Evolutionary conservation across 2,113 vertebrate genomes (phyloP), one percentile per base, ranked within the genome.

Genomic region (Lucifuga dentata): DNA sequence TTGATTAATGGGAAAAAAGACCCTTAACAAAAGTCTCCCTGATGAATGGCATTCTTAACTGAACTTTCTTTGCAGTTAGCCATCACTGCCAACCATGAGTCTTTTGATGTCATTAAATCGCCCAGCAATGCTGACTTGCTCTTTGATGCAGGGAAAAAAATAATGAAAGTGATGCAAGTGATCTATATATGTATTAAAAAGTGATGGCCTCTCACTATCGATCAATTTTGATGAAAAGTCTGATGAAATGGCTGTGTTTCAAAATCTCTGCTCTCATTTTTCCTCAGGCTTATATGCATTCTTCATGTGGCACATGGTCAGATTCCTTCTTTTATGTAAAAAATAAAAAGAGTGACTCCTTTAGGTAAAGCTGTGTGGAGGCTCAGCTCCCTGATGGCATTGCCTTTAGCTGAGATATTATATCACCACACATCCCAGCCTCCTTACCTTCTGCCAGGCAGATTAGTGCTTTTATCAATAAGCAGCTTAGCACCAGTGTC

Each of bases 381-480:
- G 84, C 88, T 91, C 88, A 90, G 84, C 85, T 88, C 66, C 80
- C 85, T 81, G 78, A 90, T 89, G 90, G 84, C 84, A 79, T 90
- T 89, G 88, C 88, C 83, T 91, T 91, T 86, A 88, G 91, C 91
- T 81, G 66, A 87, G 84, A 92, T 92, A 92, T 88, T 90, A 92
- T 92, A 92, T 93, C 90, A 73, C 82, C 83, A 83, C 85, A 88
- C 88, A 90, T 84, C 73, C 86, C 84, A 85, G 79, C 85, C 89
- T 91, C 84, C 85, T 92, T 92, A 92, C 92, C 90, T 92, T 92
- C 91, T 90, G 86, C 89, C 89, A 89, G 86, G 84, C 91, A 93
- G 92, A 93, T 93, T 92, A 93, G 89, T 90, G 91, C 91, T 92
- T 93, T 92, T 93, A 93, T 93, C 92, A 92, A 92, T 93, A 93